phyloP scores from a whole-genome alignment of 2,888 invertebrate genomes.

The Biston betularia region DNA sequence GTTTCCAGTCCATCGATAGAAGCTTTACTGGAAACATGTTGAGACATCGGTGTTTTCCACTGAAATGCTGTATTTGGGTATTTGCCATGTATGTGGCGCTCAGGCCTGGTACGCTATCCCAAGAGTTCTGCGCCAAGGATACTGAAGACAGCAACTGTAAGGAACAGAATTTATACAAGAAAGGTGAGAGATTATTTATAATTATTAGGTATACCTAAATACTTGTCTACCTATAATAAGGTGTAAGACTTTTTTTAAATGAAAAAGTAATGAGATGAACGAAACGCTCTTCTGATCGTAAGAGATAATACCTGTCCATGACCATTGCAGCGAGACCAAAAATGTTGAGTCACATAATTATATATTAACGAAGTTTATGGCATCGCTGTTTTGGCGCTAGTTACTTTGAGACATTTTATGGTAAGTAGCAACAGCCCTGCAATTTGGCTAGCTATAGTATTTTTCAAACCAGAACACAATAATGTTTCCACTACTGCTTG shows the following conservation, averaged over 20 bases:
- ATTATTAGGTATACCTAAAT: neutral
- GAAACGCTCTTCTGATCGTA: too few species aligned
- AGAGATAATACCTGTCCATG: too few species aligned
- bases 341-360: too few species aligned
- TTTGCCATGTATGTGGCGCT: constrained; percentile 61
- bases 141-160: constrained; percentile 54
- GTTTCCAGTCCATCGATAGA: constrained; percentile 59
- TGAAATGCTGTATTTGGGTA: constrained; percentile 64
- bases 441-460: too few species aligned
- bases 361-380: too few species aligned
- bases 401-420: too few species aligned
- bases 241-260: neutral
- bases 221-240: neutral
- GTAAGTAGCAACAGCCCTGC: too few species aligned
- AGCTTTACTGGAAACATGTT: constrained; percentile 66
- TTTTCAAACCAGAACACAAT: too few species aligned
- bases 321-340: too few species aligned
- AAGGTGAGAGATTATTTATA: constrained; percentile 54
- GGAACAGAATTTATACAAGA: constrained; percentile 52
- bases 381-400: too few species aligned
- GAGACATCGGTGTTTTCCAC: constrained; percentile 58
- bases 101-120: constrained; percentile 52
- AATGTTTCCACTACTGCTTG: too few species aligned
- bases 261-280: too few species aligned
- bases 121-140: constrained; percentile 64